Evolutionary conservation across 2,113 vertebrate genomes (phyloP).

Genomic region (Thalassarche chlororhynchos): DNA sequence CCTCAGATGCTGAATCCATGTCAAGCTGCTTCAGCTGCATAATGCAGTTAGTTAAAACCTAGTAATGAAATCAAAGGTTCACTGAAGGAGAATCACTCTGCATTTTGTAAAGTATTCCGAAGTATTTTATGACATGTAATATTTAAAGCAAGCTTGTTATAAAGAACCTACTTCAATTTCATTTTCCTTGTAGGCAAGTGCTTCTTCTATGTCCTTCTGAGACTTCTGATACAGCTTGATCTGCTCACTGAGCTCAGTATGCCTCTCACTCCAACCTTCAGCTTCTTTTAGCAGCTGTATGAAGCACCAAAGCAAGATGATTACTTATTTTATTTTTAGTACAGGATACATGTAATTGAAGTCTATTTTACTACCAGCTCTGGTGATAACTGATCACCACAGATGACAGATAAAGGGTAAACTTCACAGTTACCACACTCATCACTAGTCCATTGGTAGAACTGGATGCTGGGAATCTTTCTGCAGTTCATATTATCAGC

Average conservation of each 20-base stretch:
- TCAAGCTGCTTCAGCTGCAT: conserved; percentile 87
- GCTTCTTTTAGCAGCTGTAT: conserved; percentile 84
- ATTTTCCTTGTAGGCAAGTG: conserved; percentile 88
- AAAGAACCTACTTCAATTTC: conserved; percentile 85
- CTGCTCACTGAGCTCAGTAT: conserved; percentile 86
- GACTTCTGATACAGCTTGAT: conserved; percentile 88
- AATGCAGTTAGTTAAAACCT: conserved; percentile 93
- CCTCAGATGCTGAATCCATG: conserved; percentile 67
- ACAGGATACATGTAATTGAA: background rate
- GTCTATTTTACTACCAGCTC: background rate
- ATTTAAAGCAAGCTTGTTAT: background rate
- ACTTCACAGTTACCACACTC: background rate
- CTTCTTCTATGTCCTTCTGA: conserved; percentile 89
- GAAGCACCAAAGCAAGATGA: background rate
- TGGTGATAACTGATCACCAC: background rate
- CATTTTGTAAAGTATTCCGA: background rate
- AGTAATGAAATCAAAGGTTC: background rate
- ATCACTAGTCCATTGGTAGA: background rate
- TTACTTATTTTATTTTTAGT: background rate
- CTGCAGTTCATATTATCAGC: background rate
- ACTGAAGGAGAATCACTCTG: background rate
- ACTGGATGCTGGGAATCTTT: background rate
- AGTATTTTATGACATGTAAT: background rate
- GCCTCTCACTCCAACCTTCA: conserved; percentile 87
- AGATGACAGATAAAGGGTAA: background rate